Evolutionary conservation across 2,113 vertebrate species (phyloP).

Genomic region (Sinosuthora webbiana): DNA sequence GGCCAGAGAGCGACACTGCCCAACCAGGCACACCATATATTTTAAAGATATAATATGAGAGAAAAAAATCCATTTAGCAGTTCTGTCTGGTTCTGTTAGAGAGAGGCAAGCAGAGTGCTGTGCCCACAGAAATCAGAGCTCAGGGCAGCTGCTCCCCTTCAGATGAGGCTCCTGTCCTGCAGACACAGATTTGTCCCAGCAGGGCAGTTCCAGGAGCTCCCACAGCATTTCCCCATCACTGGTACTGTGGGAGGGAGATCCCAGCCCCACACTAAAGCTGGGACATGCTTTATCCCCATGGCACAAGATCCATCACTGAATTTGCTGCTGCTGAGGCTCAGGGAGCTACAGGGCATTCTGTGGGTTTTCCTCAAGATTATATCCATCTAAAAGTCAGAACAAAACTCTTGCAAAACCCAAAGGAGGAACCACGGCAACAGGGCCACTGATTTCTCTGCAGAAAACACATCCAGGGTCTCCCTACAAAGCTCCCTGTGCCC

Average conservation of each 20-base stretch:
- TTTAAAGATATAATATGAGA: not conserved
- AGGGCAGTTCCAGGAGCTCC: not conserved
- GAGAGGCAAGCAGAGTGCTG: not conserved
- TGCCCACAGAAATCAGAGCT: not conserved
- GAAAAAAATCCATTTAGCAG: not conserved
- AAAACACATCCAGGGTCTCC: not conserved
- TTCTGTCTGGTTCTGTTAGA: not conserved
- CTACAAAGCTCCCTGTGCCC: not conserved
- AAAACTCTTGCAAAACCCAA: not conserved
- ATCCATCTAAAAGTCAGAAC: not conserved
- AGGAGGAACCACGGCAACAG: not conserved
- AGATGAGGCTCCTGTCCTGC: not conserved
- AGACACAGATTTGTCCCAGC: not conserved
- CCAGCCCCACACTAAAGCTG: not conserved
- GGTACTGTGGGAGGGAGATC: accelerated
- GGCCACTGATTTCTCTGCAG: not conserved
- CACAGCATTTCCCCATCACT: accelerated
- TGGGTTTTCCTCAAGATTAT: not conserved
- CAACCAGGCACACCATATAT: not conserved
- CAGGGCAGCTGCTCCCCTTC: accelerated
- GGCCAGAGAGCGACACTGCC: not conserved
- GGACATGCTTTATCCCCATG: not conserved
- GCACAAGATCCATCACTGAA: accelerated
- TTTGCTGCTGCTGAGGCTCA: not conserved
- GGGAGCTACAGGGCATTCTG: not conserved